Evolutionary conservation across 2,888 invertebrate genomes (phyloP), one percentile per base, ranked within the genome.

Genomic region (Cotesia congregata): DNA sequence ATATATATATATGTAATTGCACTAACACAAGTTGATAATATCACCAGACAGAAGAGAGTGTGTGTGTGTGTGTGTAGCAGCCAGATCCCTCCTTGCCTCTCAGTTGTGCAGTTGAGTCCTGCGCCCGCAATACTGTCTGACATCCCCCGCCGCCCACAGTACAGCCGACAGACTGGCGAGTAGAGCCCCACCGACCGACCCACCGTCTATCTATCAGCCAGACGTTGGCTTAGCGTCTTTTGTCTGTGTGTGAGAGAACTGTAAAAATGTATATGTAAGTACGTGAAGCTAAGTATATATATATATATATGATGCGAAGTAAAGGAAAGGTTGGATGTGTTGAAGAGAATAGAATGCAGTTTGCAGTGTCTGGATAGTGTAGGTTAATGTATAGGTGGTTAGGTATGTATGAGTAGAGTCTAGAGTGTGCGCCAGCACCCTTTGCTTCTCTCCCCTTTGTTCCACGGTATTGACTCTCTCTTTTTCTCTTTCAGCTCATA

Each of bases 381-480:
- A n/a, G n/a, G n/a, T 30, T 30, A 30, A 30, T 30, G 30, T 30
- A 30, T 30, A 30, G 30, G 30, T 30, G 30, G 3, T n/a, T n/a
- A n/a, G n/a, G n/a, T n/a, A n/a, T n/a, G n/a, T 17, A 17, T 17
- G 30, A 30, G 30, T 30, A 30, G 0, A 17, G 17, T 17, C n/a
- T n/a, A 17, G 17, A 17, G 30, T 30, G 30, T 30, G 30, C 30
- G 30, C 30, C 17, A 17, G 0, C 30, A 30, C 30, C 30, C 30
- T 30, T 30, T 30, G 30, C 30, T 30, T 30, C 30, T 30, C 30
- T 30, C 30, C 30, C 30, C 30, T 30, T 30, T 30, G 30, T 30
- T 79, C 77, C 80, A 79, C 75, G 78, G 79, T 80, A 81, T 83
- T 80, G 80, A 76, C 82, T 80, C 82, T 79, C 81, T 77, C 72